Conservation (phyloP, 2,888 invertebrate species). For the Helobdella robusta region DNA sequence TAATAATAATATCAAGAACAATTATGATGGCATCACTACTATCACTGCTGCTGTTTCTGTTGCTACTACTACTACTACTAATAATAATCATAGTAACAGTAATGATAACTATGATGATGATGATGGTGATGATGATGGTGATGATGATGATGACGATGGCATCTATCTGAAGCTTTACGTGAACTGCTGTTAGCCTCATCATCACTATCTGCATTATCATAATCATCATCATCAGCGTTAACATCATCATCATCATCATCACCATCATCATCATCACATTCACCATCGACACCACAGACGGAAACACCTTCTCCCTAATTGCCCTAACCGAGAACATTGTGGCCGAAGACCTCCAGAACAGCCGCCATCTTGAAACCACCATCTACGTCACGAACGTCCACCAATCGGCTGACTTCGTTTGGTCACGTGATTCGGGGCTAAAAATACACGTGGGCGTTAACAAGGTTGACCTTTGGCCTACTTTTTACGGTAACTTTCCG, state of each 20-base stretch:
- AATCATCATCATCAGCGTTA: neutral
- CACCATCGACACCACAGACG: neutral
- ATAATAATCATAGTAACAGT: constrained; percentile 1
- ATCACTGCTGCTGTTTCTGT: neutral
- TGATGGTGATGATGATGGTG: constrained; percentile 2
- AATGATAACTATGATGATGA: neutral
- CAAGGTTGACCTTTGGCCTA: constrained; percentile 14
- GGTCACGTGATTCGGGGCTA: constrained; percentile 18
- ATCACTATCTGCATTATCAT: neutral
- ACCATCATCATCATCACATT: neutral
- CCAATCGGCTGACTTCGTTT: constrained; percentile 17
- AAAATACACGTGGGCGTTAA: constrained; percentile 15
- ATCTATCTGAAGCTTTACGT: too few relatives aligned
- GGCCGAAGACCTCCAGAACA: neutral
- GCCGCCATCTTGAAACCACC: neutral
- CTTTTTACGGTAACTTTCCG: neutral
- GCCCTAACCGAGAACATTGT: constrained; percentile 17
- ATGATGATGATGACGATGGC: neutral
- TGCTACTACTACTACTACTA: neutral
- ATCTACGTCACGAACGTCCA: constrained; percentile 16
- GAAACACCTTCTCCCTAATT: neutral
- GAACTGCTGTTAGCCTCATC: too few relatives aligned
- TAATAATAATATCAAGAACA: neutral
- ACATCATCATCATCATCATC: constrained; percentile 1
- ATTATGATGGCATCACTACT: neutral